Percentiles rank a stretch among this genome's conserved stretches.
These are phyloP conservation scores for Bimastos eiseni DNA, from an alignment of 2,888 invertebrate genomes.

Conservation along the genomic window DNA sequence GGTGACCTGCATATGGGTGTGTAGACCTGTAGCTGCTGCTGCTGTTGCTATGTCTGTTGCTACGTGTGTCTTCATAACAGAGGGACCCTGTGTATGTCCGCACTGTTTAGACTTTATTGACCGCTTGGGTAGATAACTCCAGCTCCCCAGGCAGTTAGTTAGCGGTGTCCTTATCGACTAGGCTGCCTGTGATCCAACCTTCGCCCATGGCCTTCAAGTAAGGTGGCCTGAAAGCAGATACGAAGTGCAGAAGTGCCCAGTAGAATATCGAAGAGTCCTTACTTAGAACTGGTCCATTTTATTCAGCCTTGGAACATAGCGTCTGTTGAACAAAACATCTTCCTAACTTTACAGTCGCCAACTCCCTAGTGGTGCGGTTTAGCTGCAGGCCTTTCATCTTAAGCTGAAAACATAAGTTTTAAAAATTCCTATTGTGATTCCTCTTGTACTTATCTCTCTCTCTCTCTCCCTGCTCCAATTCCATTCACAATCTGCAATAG, in stretches of 20 bases:
- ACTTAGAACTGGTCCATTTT: not conserved
- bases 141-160: not conserved
- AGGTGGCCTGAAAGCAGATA: not conserved
- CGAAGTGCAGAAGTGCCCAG: not conserved
- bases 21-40: slow-evolving; percentile 4
- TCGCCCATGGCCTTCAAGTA: not conserved
- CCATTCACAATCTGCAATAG: not conserved
- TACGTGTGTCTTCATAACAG: not conserved
- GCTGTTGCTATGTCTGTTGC: not conserved
- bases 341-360: not conserved
- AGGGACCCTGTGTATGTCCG: not conserved
- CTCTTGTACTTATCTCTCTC: not conserved
- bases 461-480: not conserved
- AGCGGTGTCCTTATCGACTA: not conserved
- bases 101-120: not conserved
- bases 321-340: not conserved
- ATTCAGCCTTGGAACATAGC: not conserved
- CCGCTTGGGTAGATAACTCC: slow-evolving; percentile 5
- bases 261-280: not conserved
- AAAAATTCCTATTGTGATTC: not conserved
- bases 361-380: not conserved
- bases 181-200: not conserved
- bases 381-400: not conserved
- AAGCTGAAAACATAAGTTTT: not conserved
- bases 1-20: not conserved